A percentile compares a stretch with the other conserved stretches of the same genome.
These are phyloP conservation scores for Chrysolina americana DNA, from an alignment of 2,888 invertebrate species.

Conservation along the genomic window DNA sequence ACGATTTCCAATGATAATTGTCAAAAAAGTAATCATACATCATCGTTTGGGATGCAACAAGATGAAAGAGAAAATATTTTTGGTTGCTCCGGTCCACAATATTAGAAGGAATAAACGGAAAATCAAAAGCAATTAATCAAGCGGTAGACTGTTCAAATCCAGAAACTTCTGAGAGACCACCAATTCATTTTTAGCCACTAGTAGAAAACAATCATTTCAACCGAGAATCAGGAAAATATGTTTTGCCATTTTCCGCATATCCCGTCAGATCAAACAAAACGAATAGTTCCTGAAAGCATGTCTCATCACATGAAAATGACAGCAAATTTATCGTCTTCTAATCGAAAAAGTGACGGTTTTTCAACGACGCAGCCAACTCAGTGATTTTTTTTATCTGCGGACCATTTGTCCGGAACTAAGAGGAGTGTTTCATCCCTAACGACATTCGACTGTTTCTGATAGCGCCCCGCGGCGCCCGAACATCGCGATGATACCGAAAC, in stretches of 20 bases:
- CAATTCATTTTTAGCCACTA: neutral
- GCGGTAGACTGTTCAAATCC: neutral
- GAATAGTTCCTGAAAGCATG: neutral
- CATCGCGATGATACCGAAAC: conserved; percentile 24
- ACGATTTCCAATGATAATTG: too few species aligned
- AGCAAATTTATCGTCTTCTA: conserved; percentile 8
- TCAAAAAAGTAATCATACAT: too few species aligned
- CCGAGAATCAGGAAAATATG: neutral
- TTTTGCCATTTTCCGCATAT: neutral
- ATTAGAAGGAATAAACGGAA: too few species aligned
- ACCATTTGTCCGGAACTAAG: neutral
- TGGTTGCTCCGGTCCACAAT: too few species aligned
- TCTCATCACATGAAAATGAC: conserved; percentile 17
- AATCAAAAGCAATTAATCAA: neutral
- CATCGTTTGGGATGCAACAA: too few species aligned
- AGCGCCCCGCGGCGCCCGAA: conserved; percentile 27
- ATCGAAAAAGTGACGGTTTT: conserved; percentile 13
- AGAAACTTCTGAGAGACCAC: neutral
- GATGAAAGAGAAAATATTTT: too few species aligned
- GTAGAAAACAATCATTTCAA: neutral
- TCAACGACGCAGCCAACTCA: conserved; percentile 13
- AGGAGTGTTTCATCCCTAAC: conserved; percentile 6
- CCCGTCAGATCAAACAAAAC: neutral
- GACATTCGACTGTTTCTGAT: conserved; percentile 38
- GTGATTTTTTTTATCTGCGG: conserved; percentile 9